Percentiles rank a stretch among this genome's conserved stretches.
phyloP scores from a whole-genome alignment of 2,888 invertebrate species.

The Acanthacorydalis orientalis region DNA sequence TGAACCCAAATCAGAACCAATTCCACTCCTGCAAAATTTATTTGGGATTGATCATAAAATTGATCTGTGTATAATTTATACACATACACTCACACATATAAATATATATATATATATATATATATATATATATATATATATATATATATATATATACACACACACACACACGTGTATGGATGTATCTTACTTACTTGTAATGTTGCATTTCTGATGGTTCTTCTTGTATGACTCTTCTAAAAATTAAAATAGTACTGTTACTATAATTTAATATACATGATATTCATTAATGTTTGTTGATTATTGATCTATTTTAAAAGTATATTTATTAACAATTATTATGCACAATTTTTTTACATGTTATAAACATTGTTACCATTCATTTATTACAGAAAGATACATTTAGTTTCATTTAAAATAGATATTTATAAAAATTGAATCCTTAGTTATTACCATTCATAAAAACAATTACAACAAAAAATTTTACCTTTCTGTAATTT shows the following conservation, averaged over 20 bases:
- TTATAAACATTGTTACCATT: too few relatives aligned
- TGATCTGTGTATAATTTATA: background rate
- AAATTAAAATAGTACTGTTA: constrained; percentile 22
- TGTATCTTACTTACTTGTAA: constrained; percentile 39
- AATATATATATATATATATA: too few relatives aligned
- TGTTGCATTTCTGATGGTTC: constrained; percentile 46
- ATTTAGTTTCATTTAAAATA: too few relatives aligned
- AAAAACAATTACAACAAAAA: constrained; percentile 9
- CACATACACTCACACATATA: background rate
- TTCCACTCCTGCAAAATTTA: constrained; percentile 13
- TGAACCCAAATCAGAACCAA: constrained; percentile 13
- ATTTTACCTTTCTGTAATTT: constrained; percentile 44
- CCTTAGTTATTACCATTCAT: background rate
- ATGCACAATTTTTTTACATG: too few relatives aligned
- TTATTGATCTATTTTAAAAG: background rate
- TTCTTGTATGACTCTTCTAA: constrained; percentile 44
- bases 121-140: too few relatives aligned
- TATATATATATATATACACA: too few relatives aligned
- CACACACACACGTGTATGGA: too few relatives aligned
- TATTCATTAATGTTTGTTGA: background rate
- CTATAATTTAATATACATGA: constrained; percentile 3
- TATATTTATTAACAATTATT: too few relatives aligned
- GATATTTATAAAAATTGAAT: too few relatives aligned
- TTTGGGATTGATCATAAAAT: constrained; percentile 4
- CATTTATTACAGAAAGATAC: too few relatives aligned